Base-by-base conservation (phyloP, 2,888 invertebrate species). In the Cremastinae sp. region DNA sequence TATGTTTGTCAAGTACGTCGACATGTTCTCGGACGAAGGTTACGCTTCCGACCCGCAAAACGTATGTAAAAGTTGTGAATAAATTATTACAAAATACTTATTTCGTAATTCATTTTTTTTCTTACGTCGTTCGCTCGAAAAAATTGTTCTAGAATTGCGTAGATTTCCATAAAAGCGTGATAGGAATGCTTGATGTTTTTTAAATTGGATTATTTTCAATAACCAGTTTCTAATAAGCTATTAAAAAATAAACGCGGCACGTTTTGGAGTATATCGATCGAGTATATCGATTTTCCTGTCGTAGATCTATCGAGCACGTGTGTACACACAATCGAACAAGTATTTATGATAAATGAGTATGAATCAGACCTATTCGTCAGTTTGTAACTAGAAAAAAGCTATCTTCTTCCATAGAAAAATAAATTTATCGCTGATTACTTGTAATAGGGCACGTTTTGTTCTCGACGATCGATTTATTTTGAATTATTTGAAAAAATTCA, bases 1-100 rank as follows among this genome's bases (percentile, higher is more conserved):
- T 38, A 80, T 85, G 85, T 84, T 85, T 70, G 80, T 83, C 64
- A 83, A 83, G 69, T 80, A 83, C 81, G 80, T 80, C 66, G 82
- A 85, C 54, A 75, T 84, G 78, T 82, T 84, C 73, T 66, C 56
- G 65, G 84, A 84, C 81, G 84, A 84, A 62, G 84, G 83, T 45
- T 84, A 84, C 77, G 76, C 59, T 10, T 85, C 83, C 22, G 84
- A 85, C 68, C 75, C 78, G 10, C 53, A 78, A 45, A 78, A 61
- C 43, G 82, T 82, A 81, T 73, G 82, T 83, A 79, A 62, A 51
- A 36, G 14, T 54, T 3, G 34, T 1, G 5, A 28, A 28, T 3
- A 28, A 28, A 28, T n/a, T n/a, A n/a, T n/a, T n/a, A n/a, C n/a
- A 28, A 28, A 28, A 3, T 28, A 3, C 2, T 3, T 28, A 28